Evolutionary conservation across 2,797 vertebrate species (phyloP).

Genomic region (Poeciliopsis paucimaculata): DNA sequence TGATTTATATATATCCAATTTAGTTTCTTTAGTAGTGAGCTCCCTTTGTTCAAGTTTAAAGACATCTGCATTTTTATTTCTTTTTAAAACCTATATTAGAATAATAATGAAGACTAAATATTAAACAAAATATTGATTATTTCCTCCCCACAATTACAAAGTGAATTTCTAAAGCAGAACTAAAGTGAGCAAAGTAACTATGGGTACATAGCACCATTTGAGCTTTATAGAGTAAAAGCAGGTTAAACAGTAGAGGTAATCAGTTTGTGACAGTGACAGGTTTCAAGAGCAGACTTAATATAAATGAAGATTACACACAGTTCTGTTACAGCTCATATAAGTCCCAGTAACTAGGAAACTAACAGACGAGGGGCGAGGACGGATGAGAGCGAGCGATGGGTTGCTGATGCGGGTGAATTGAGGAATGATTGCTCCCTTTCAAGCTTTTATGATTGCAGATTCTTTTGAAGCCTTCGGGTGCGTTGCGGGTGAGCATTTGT

Average conservation of each 20-base stretch:
- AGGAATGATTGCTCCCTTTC: conserved; percentile 65
- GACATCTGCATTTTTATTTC: background rate
- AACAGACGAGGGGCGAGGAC: conserved; percentile 18
- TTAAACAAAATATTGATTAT: background rate
- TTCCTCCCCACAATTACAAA: background rate
- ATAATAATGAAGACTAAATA: background rate
- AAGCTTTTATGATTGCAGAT: conserved; percentile 56
- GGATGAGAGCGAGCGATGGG: conserved; percentile 22
- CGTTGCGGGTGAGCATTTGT: conserved; percentile 19
- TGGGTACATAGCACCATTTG: background rate
- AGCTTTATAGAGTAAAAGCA: conserved; percentile 36
- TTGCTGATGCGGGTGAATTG: conserved; percentile 51
- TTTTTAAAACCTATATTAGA: background rate
- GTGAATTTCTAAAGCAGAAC: background rate
- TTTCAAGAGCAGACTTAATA: conserved; percentile 69
- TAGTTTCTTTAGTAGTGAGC: background rate
- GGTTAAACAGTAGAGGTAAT: conserved; percentile 70
- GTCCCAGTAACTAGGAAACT: conserved; percentile 39
- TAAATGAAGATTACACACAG: conserved; percentile 59
- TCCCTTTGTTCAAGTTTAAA: background rate
- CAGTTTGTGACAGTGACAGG: conserved; percentile 62
- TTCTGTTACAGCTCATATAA: conserved; percentile 38
- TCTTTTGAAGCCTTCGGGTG: conserved; percentile 42
- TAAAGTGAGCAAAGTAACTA: background rate
- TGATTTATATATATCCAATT: background rate